Conservation (phyloP, 2,113 vertebrate species). For the Capreolus pygargus region DNA sequence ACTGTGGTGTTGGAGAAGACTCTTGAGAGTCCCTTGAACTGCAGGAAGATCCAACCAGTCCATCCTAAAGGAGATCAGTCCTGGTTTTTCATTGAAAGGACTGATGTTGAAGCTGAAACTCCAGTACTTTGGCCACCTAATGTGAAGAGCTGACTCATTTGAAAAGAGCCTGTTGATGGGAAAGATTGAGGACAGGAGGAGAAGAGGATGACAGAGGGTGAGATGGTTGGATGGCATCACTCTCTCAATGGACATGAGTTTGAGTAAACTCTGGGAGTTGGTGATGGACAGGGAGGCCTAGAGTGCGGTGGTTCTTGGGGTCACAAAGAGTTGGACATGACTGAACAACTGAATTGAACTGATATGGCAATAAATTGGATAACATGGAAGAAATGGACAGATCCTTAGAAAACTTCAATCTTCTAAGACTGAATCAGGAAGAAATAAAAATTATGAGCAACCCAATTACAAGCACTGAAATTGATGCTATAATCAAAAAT, state of each 20-base stretch:
- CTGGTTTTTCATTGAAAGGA: not conserved
- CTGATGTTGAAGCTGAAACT: not conserved
- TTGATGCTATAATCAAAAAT: not conserved
- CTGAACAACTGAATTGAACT: no score
- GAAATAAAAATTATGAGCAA: not conserved
- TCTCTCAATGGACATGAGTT: not conserved
- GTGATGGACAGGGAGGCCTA: no score
- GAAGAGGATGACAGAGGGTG: not conserved
- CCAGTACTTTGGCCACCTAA: not conserved
- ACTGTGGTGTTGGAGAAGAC: not conserved
- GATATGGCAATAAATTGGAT: not conserved
- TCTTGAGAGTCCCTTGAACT: not conserved
- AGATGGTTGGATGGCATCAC: not conserved
- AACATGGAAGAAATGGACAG: not conserved
- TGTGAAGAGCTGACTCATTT: not conserved
- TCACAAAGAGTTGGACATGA: rapidly evolving
- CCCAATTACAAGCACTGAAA: not conserved
- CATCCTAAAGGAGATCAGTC: not conserved
- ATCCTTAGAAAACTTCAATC: not conserved
- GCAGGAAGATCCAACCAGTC: not conserved
- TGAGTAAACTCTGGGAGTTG: not conserved
- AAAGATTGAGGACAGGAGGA: not conserved
- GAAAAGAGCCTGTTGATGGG: not conserved
- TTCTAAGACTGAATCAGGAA: not conserved
- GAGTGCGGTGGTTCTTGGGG: no score